Evolutionary conservation across 2,888 invertebrate genomes (phyloP).

Genomic region (Nymphalis urticae): DNA sequence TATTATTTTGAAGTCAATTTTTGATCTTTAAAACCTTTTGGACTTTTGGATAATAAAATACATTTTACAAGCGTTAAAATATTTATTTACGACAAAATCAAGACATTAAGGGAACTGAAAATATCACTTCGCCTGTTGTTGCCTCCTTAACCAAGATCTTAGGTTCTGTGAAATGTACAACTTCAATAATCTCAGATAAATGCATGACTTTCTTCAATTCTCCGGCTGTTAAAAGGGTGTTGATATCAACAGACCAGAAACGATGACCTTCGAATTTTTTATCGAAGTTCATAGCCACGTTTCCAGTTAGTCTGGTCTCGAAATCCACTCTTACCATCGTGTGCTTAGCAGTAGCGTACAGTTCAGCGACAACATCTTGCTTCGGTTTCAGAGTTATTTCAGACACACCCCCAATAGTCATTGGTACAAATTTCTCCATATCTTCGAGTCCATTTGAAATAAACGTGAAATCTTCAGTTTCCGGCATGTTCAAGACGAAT

Average conservation of each 20-base stretch:
- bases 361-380: conserved; percentile 43
- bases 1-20: too few relatives aligned
- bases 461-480: conserved; percentile 36
- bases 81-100: conserved; percentile 20
- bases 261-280: conserved; percentile 47
- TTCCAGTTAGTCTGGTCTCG: conserved; percentile 47
- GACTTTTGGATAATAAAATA: neutral
- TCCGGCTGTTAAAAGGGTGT: conserved; percentile 41
- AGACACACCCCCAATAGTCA: conserved; percentile 41
- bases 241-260: conserved; percentile 51
- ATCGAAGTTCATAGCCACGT: conserved; percentile 46
- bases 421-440: conserved; percentile 32
- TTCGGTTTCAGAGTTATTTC: conserved; percentile 45
- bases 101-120: conserved; percentile 11
- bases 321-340: conserved; percentile 50
- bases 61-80: neutral
- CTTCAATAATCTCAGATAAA: conserved; percentile 45
- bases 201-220: conserved; percentile 34
- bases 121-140: conserved; percentile 14
- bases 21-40: too few relatives aligned
- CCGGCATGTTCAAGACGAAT: conserved; percentile 9
- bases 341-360: conserved; percentile 44
- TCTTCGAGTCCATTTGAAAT: conserved; percentile 40
- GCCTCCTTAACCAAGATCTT: conserved; percentile 32
- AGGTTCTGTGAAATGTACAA: conserved; percentile 46